phyloP scores from a whole-genome alignment of 1,140 invertebrate genomes.

The Drosophila nannoptera region DNA sequence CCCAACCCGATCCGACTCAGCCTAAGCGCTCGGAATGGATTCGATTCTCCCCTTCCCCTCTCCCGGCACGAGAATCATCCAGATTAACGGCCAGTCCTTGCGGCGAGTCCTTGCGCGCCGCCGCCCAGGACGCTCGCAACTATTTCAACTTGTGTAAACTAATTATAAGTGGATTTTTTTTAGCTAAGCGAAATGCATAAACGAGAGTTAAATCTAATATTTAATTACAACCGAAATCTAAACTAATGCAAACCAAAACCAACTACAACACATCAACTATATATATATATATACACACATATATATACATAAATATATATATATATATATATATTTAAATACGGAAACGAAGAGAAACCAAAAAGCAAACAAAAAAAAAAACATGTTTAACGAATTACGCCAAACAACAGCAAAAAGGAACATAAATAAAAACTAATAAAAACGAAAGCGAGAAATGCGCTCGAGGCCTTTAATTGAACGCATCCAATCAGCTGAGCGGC shows the following conservation, averaged over 20 bases:
- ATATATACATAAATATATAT: slow-evolving; percentile 40
- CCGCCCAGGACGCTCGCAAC: slow-evolving; percentile 22
- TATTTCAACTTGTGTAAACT: slow-evolving; percentile 72
- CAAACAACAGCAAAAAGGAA: slow-evolving; percentile 53
- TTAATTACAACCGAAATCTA: slow-evolving; percentile 37
- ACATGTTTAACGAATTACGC: slow-evolving; percentile 72
- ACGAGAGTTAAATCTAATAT: slow-evolving; percentile 70
- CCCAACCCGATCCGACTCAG: no score
- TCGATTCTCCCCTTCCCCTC: no score
- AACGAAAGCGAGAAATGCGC: slow-evolving; percentile 4
- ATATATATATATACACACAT: slow-evolving; percentile 13
- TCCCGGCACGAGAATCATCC: no score
- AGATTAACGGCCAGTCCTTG: no score
- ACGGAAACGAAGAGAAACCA: slow-evolving; percentile 36
- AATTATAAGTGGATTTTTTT: slow-evolving; percentile 72
- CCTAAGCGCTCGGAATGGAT: no score
- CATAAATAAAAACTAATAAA: slow-evolving; percentile 45
- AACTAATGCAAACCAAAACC: slow-evolving; percentile 39
- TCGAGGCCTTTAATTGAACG: not conserved
- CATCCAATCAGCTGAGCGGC: no score
- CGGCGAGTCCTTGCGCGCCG: no score
- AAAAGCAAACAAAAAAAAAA: slow-evolving; percentile 21
- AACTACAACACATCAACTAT: slow-evolving; percentile 13
- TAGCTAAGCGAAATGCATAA: slow-evolving; percentile 72
- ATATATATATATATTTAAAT: slow-evolving; percentile 68